Conservation (phyloP, 2,888 invertebrate genomes). For the Fragum whitleyi region DNA sequence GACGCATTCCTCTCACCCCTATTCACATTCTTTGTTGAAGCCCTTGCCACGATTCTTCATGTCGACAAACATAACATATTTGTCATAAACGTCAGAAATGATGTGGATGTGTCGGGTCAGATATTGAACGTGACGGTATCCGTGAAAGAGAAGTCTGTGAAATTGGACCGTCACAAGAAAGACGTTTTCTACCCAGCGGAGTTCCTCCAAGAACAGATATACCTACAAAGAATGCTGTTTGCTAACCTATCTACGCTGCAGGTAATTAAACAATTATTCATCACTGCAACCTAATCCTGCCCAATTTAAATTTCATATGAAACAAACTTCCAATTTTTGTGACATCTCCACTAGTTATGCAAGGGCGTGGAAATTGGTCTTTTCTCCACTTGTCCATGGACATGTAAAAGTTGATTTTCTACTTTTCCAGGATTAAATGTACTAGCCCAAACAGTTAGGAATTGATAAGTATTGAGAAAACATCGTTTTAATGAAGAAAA, state of each 20-base stretch:
- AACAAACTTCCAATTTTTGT: too few species aligned
- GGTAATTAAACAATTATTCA: too few species aligned
- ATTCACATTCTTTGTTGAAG: slow-evolving; percentile 94
- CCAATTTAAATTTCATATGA: too few species aligned
- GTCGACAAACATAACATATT: slow-evolving; percentile 97
- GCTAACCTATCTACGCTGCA: slow-evolving; percentile 95
- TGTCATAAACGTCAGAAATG: slow-evolving; percentile 96
- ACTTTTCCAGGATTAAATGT: too few species aligned
- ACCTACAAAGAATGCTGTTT: slow-evolving; percentile 94
- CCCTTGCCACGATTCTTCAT: slow-evolving; percentile 95
- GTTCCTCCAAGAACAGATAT: slow-evolving; percentile 96
- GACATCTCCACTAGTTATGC: too few species aligned
- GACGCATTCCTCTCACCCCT: slow-evolving; percentile 96
- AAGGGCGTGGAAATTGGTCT: too few species aligned
- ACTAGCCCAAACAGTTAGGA: too few species aligned
- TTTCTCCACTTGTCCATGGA: too few species aligned
- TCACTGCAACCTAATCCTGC: too few species aligned
- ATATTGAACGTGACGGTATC: slow-evolving; percentile 98
- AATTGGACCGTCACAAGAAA: slow-evolving; percentile 56
- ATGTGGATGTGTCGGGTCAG: slow-evolving; percentile 92
- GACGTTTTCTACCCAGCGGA: slow-evolving; percentile 94
- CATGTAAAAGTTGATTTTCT: too few species aligned
- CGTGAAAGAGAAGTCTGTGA: slow-evolving; percentile 87
- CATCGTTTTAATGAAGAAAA: too few species aligned
- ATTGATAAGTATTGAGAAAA: too few species aligned